Conservation (phyloP, 2,888 invertebrate genomes). For the Masnerella sp. region DNA sequence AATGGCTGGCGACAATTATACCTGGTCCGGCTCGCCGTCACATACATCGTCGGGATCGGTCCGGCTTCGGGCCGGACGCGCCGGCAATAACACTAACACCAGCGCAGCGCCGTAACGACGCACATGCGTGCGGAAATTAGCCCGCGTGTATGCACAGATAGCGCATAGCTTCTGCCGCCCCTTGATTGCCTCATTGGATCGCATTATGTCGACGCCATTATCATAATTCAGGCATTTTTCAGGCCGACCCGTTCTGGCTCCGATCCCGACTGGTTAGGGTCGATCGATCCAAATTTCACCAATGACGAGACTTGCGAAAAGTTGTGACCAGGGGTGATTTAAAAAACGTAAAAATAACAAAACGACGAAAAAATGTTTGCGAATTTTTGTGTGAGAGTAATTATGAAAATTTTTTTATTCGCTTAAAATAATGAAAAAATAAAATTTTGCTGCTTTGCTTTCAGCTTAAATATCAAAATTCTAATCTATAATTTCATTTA, state of each 20-base stretch:
- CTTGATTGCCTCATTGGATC: conserved; percentile 78
- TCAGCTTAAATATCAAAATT: too few relatives aligned
- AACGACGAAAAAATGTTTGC: conserved; percentile 1
- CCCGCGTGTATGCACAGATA: conserved; percentile 40
- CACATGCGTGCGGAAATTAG: conserved; percentile 45
- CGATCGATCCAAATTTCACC: conserved; percentile 49
- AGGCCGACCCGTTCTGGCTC: conserved; percentile 67
- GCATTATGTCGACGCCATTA: conserved; percentile 77
- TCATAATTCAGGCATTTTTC: conserved; percentile 77
- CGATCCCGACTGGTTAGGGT: conserved; percentile 66
- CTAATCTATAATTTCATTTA: too few relatives aligned
- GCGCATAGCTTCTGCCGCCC: conserved; percentile 55
- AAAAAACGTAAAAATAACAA: too few relatives aligned
- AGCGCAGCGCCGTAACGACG: conserved; percentile 62
- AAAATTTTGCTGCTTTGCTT: too few relatives aligned
- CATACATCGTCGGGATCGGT: conserved; percentile 73
- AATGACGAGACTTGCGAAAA: conserved; percentile 25
- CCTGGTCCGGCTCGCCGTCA: conserved; percentile 68
- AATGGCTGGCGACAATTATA: conserved; percentile 75
- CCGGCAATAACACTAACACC: conserved; percentile 74
- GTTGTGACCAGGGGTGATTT: conserved; percentile 10
- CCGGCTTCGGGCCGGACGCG: conserved; percentile 65
- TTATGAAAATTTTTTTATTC: too few relatives aligned
- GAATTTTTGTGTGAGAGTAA: too few relatives aligned
- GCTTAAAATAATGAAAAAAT: too few relatives aligned